Conservation (phyloP, 2,113 vertebrate genomes). For the Clarias magur region DNA sequence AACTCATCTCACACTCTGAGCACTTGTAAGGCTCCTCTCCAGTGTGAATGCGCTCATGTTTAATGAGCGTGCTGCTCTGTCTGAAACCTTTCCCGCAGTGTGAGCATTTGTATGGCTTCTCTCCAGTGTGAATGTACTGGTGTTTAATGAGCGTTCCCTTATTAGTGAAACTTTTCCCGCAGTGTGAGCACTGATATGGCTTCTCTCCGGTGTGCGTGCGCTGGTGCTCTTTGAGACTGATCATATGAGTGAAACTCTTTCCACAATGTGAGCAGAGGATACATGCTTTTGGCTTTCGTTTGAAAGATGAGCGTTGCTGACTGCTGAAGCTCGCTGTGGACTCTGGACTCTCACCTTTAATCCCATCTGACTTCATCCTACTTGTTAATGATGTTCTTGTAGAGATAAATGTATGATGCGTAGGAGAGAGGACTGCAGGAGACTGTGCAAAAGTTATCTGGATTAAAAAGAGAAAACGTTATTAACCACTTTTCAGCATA, state of each 20-base stretch:
- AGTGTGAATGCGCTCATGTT: neutral
- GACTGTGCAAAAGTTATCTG: neutral
- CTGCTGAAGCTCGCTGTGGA: neutral
- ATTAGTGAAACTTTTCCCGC: neutral
- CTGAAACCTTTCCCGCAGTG: neutral
- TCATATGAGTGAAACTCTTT: neutral
- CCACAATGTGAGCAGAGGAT: neutral
- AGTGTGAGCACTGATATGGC: neutral
- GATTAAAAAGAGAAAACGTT: neutral
- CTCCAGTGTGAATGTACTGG: neutral
- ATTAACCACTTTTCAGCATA: no score
- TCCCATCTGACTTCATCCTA: neutral
- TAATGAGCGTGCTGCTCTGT: no score
- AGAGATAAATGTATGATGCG: neutral
- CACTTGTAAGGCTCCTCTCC: neutral
- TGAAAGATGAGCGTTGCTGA: neutral
- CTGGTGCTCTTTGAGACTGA: neutral
- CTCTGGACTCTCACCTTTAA: neutral
- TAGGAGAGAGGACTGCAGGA: neutral
- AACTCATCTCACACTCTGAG: neutral
- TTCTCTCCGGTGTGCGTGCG: neutral
- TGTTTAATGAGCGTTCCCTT: neutral
- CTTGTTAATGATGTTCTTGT: neutral
- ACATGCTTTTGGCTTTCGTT: neutral
- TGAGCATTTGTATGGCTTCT: neutral